Percentiles rank a stretch among this genome's conserved stretches.
phyloP scores from a whole-genome alignment of 2,113 vertebrate genomes.

The Ariopsis seemanni region DNA sequence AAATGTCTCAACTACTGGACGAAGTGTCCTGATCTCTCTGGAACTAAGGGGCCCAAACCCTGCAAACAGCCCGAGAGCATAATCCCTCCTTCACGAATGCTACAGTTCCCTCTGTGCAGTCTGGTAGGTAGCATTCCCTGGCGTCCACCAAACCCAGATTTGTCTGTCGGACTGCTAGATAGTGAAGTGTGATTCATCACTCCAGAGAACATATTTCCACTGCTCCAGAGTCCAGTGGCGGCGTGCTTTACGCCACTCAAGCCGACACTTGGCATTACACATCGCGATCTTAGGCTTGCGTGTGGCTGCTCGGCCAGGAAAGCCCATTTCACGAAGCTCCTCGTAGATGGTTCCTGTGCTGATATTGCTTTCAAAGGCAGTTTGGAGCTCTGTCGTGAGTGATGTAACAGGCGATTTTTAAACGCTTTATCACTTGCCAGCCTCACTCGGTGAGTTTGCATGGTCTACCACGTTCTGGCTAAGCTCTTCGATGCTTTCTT shows the following conservation, averaged over 20 bases:
- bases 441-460: not conserved
- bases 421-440: not conserved
- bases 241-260: not conserved
- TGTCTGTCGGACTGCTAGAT: not conserved
- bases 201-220: no score
- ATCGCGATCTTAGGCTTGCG: not conserved
- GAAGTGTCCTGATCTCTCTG: not conserved
- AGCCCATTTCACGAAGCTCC: not conserved
- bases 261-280: not conserved
- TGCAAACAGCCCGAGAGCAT: not conserved
- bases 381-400: not conserved
- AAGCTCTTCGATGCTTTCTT: not conserved
- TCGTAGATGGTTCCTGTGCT: not conserved
- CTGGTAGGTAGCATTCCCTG: not conserved
- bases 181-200: not conserved
- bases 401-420: not conserved
- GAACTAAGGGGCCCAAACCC: not conserved
- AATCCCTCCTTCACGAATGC: not conserved
- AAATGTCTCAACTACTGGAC: no score
- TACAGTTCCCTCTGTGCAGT: not conserved
- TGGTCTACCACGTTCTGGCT: not conserved
- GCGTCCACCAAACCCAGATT: not conserved
- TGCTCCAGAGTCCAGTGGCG: not conserved
- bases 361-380: not conserved
- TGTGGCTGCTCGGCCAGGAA: not conserved